These are phyloP conservation scores for Tenualosa thibaudeaui DNA, from an alignment of 2,797 vertebrate genomes.

Conservation along the genomic window DNA sequence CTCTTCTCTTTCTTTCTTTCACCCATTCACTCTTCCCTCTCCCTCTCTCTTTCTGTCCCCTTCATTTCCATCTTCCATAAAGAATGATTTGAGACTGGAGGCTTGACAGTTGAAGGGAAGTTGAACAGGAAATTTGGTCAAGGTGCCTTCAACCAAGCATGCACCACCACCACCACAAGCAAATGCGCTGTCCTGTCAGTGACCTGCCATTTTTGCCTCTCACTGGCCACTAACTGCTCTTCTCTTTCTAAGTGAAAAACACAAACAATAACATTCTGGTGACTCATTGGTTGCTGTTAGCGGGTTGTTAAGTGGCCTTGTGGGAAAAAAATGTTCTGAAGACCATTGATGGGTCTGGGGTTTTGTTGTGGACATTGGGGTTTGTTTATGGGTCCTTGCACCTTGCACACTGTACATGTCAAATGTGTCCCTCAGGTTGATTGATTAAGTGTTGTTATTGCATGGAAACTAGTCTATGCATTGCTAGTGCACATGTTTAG, in stretches of 20 bases:
- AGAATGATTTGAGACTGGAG: background rate
- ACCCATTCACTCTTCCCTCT: background rate
- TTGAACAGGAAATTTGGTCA: constrained; percentile 16
- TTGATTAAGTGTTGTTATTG: background rate
- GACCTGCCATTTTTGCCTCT: background rate
- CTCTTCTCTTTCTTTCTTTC: background rate
- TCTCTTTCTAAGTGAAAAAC: background rate
- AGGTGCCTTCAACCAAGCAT: background rate
- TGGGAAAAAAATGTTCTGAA: background rate
- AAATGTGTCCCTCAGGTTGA: background rate
- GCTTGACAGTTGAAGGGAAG: background rate
- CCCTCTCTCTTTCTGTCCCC: background rate
- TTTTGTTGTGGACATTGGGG: background rate
- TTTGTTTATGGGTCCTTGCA: background rate
- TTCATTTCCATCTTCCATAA: background rate
- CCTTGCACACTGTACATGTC: background rate
- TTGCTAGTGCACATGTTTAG: background rate
- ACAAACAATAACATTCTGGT: background rate
- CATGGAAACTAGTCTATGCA: background rate
- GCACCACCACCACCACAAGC: background rate
- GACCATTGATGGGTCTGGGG: background rate
- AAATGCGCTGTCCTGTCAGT: background rate
- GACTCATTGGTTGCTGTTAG: background rate
- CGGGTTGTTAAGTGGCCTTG: background rate
- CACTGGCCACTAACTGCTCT: background rate